phyloP scores from a whole-genome alignment of 2,888 invertebrate species.

The Ophraella communa region DNA sequence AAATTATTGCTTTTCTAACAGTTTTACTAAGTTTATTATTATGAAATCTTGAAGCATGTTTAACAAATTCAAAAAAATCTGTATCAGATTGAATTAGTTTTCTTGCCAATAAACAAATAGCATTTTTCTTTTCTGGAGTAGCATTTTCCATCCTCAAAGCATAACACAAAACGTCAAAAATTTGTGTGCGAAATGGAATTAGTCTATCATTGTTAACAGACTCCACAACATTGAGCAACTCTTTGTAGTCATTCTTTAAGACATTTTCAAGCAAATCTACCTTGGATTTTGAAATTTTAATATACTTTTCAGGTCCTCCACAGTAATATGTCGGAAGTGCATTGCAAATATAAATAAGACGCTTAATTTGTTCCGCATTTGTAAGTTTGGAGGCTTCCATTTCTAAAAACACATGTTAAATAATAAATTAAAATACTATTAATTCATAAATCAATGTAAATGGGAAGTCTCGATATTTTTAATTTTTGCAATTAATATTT shows the following conservation, averaged over 20 bases:
- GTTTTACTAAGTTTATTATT: conserved; percentile 42
- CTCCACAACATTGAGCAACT: conserved; percentile 42
- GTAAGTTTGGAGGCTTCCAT: conserved; percentile 36
- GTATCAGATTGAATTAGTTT: conserved; percentile 69
- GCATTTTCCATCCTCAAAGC: conserved; percentile 28
- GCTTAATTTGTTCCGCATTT: conserved; percentile 46
- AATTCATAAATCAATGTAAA: neutral
- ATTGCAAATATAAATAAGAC: conserved; percentile 49
- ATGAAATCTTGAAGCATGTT: conserved; percentile 43
- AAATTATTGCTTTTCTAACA: conserved; percentile 67
- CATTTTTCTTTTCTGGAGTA: conserved; percentile 34
- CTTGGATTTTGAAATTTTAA: conserved; percentile 15
- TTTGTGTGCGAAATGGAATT: conserved; percentile 43
- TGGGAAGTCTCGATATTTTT: neutral
- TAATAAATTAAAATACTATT: neutral
- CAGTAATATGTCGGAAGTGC: conserved; percentile 45
- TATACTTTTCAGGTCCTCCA: conserved; percentile 48
- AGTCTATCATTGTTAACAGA: conserved; percentile 44
- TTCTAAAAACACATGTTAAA: neutral
- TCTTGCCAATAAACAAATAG: conserved; percentile 39
- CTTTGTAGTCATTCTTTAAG: conserved; percentile 24
- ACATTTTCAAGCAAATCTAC: conserved; percentile 27
- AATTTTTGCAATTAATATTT: neutral
- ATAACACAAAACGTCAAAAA: conserved; percentile 48
- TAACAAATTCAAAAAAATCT: conserved; percentile 54